Base-by-base conservation (phyloP, 2,888 invertebrate species). In the Arge pagana region DNA sequence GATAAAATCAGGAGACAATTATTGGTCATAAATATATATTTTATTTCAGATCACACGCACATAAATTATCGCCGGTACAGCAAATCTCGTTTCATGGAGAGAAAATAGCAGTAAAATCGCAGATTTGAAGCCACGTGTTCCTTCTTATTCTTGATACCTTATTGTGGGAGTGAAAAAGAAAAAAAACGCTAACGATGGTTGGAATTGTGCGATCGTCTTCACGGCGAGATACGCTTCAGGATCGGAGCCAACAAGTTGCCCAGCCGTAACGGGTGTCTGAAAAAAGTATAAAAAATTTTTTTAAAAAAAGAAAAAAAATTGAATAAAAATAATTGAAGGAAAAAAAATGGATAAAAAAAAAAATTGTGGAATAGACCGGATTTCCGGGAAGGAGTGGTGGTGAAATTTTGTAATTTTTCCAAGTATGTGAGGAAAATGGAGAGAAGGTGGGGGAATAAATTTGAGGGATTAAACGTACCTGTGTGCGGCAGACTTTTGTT, bases 221-320 rank as follows among this genome's bases (percentile, higher is more conserved):
- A 2, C n/a, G 43, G 23, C 24, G 41, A 16, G 31, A 65, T 15
- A 33, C 48, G 57, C 26, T 59, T 63, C 49, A 84, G 67, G 10
- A 85, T 71, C 1, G 84, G 83, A 54, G 80, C 67, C 59, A 85
- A 72, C 42, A 84, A 71, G 61, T 77, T 80, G 10, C 81, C 79
- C 26, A 85, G 69, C 15, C 81, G 79, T 50, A 80, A 74, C 60
- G 79, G 80, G 64, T 81, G 67, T 67, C 85, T 85, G 79, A 51
- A 70, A 74, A 48, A 58, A 66, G 62, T 58, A 65, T 54, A 48
- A 48, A 24, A 55, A 19, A 13, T 6, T 21, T 21, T 30, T 26
- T n/a, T 10, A 30, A 13, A 24, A 4, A n/a, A 7, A 11, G 5
- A 30, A 4, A 31, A 3, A 13, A 36, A 11, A 30, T 7, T 16